A percentile compares a stretch with the other conserved stretches of the same genome.
Conservation (phyloP, 2,888 invertebrate species). For the Andrena marginata region DNA sequence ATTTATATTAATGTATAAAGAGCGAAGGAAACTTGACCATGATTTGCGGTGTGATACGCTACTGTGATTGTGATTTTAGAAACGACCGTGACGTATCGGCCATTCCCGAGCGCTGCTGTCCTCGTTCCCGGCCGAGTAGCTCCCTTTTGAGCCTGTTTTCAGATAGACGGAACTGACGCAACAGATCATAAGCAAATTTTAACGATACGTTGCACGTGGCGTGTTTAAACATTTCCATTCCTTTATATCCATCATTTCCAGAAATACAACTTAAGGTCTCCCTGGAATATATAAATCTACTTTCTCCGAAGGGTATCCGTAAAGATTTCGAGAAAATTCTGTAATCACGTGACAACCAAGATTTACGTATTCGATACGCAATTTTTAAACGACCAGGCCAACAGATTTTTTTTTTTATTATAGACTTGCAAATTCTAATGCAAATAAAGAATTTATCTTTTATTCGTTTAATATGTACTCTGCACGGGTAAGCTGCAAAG, state of each 20-base stretch:
- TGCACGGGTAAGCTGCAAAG: background rate
- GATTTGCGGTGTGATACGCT: constrained; percentile 47
- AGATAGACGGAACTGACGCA: constrained; percentile 59
- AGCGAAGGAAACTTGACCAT: background rate
- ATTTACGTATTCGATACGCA: background rate
- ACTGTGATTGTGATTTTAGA: constrained; percentile 56
- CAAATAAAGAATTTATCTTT: background rate
- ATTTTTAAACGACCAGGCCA: background rate
- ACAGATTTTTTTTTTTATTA: too few relatives aligned
- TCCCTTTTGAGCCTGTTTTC: constrained; percentile 60
- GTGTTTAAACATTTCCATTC: constrained; percentile 18
- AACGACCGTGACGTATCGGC: constrained; percentile 64
- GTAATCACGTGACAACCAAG: background rate
- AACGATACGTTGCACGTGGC: constrained; percentile 18
- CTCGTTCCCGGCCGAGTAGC: constrained; percentile 56
- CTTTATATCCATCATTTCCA: background rate
- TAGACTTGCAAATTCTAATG: background rate
- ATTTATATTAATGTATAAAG: constrained; percentile 1
- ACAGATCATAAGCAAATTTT: constrained; percentile 48
- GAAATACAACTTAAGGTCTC: background rate
- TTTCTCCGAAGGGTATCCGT: background rate
- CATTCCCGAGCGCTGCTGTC: constrained; percentile 58
- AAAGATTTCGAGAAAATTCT: background rate
- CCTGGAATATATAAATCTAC: background rate
- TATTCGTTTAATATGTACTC: too few relatives aligned